Evolutionary conservation across 1,140 invertebrate genomes (phyloP).

Genomic region (Bombyx mori): ASM3026992v2 NC_085111.1:1759501-1760000

Average conservation of each 20-base stretch:
- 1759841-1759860: too few relatives aligned
- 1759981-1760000: too few relatives aligned
- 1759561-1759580: conserved; percentile 63
- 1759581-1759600: conserved; percentile 43
- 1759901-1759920: too few relatives aligned
- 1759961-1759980: too few relatives aligned
- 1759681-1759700: conserved; percentile 46
- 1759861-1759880: too few relatives aligned
- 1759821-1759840: too few relatives aligned
- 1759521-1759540: conserved; percentile 82
- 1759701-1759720: conserved; percentile 25
- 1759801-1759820: too few relatives aligned
- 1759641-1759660: conserved; percentile 33
- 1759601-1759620: conserved; percentile 20
- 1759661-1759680: conserved; percentile 32
- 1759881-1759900: too few relatives aligned
- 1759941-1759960: too few relatives aligned
- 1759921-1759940: too few relatives aligned
- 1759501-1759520: conserved; percentile 72
- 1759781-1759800: neutral
- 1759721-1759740: conserved; percentile 32
- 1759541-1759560: conserved; percentile 76
- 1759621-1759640: conserved; percentile 23
- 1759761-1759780: neutral
- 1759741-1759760: conserved; percentile 48